phyloP scores from a whole-genome alignment of 2,888 invertebrate genomes.

The Lucinisca nassula region DNA sequence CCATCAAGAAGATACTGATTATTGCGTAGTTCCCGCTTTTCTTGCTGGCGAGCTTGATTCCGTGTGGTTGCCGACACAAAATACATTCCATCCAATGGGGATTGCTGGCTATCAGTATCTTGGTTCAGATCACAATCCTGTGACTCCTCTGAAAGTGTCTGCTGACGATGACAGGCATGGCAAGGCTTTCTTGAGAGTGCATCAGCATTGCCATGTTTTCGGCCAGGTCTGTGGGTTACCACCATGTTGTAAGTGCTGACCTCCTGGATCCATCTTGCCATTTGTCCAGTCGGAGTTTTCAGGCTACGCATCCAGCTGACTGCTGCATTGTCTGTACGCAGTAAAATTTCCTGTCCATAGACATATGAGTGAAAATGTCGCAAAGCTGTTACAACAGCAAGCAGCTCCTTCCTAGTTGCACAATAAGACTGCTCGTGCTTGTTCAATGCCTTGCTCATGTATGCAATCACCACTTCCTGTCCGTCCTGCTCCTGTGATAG shows the following conservation, averaged over 20 bases:
- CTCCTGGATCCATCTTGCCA: slow-evolving; percentile 53
- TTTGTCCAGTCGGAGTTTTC: slow-evolving; percentile 56
- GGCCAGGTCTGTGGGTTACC: slow-evolving; percentile 48
- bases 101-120: slow-evolving; percentile 1
- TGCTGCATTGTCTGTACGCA: slow-evolving; percentile 68
- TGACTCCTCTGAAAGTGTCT: slow-evolving; percentile 6
- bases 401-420: slow-evolving; percentile 58
- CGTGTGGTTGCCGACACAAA: neutral
- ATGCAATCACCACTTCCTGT: slow-evolving; percentile 66
- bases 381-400: slow-evolving; percentile 64
- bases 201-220: slow-evolving; percentile 47
- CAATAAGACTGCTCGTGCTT: slow-evolving; percentile 59
- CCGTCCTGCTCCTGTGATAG: slow-evolving; percentile 67
- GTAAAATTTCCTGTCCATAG: slow-evolving; percentile 48
- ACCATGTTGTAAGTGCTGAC: slow-evolving; percentile 53
- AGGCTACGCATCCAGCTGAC: slow-evolving; percentile 56
- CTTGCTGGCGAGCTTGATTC: neutral
- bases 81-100: neutral
- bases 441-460: slow-evolving; percentile 48
- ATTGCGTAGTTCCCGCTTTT: neutral
- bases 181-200: slow-evolving; percentile 37
- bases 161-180: no score
- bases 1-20: neutral
- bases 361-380: slow-evolving; percentile 69
- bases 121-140: neutral